Percentiles rank a stretch among this genome's conserved stretches.
Conservation (phyloP, 2,797 vertebrate genomes). For the Trematomus bernacchii region DNA sequence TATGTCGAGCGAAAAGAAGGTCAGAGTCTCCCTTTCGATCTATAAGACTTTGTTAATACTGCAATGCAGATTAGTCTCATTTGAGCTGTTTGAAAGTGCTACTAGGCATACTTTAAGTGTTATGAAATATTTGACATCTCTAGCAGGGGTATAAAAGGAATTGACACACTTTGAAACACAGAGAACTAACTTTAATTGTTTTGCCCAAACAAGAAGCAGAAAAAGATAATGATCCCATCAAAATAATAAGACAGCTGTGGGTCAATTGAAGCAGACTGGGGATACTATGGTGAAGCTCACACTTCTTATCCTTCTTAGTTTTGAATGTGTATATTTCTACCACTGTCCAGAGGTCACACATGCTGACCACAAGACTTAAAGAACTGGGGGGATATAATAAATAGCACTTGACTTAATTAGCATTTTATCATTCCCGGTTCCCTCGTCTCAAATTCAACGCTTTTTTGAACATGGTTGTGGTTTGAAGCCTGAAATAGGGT, state of each 20-base stretch:
- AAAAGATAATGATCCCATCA: neutral
- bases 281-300: neutral
- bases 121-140: conserved; percentile 3
- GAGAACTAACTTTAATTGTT: conserved; percentile 30
- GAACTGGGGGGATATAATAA: too few species aligned
- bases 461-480: too few species aligned
- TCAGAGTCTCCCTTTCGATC: neutral
- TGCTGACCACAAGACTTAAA: neutral
- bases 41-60: neutral
- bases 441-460: too few species aligned
- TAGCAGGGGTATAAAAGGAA: neutral
- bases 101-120: neutral
- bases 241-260: conserved; percentile 16
- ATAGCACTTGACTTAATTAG: too few species aligned
- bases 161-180: conserved; percentile 18
- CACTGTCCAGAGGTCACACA: neutral
- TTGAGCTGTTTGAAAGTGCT: conserved; percentile 17
- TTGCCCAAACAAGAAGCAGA: neutral
- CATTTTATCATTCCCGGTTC: too few species aligned
- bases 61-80: neutral
- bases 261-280: neutral
- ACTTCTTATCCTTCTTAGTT: neutral
- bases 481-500: too few species aligned
- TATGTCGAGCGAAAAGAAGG: neutral
- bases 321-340: neutral